Conservation (phyloP, 2,797 vertebrate genomes). For the Liasis olivaceus region DNA sequence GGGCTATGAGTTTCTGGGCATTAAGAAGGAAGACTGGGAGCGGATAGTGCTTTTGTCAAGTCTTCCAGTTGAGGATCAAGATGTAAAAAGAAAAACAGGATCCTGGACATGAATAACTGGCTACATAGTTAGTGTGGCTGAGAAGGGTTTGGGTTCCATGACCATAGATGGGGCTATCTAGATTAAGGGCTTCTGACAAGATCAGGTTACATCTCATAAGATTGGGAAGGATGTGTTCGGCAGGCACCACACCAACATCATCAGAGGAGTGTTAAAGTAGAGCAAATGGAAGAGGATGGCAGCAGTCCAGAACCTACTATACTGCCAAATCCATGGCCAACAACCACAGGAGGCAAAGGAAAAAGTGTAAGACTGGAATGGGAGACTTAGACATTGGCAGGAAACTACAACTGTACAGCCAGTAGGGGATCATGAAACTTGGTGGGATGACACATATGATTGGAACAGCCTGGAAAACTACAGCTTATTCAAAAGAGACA, state of each 20-base stretch:
- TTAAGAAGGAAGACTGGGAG: neutral
- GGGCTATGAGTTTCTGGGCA: neutral
- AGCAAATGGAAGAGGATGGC: neutral
- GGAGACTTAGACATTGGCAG: neutral
- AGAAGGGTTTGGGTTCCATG: neutral
- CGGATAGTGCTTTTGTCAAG: neutral
- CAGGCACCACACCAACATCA: neutral
- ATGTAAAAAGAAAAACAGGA: neutral
- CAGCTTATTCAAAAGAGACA: neutral
- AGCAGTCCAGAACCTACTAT: neutral
- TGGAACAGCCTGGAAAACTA: neutral
- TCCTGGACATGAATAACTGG: neutral
- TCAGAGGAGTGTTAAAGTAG: neutral
- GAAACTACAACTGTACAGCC: neutral
- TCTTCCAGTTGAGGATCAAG: neutral
- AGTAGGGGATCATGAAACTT: neutral
- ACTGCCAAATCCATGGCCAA: neutral
- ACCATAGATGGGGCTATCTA: neutral
- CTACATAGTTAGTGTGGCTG: neutral
- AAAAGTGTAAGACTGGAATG: neutral
- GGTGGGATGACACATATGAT: neutral
- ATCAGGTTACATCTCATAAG: neutral
- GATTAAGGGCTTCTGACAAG: neutral
- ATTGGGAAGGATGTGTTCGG: neutral
- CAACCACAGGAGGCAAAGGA: neutral